A percentile compares a stretch with the other conserved stretches of the same genome.
phyloP scores from a whole-genome alignment of 2,888 invertebrate genomes.

The Bembecia ichneumoniformis region DNA sequence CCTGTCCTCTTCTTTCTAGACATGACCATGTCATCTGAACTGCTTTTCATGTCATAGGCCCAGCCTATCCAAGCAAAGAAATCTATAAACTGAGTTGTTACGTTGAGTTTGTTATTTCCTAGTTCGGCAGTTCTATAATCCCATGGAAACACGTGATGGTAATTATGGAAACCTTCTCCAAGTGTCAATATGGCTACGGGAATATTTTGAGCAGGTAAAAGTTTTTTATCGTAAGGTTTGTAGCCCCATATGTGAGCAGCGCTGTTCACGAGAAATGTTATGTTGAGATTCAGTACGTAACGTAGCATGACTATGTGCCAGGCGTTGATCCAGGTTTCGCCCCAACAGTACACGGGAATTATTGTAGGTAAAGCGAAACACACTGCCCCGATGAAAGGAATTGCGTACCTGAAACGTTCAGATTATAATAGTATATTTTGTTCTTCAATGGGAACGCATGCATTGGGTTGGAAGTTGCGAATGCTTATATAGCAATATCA shows the following conservation, averaged over 20 bases:
- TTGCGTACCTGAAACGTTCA: slow-evolving; percentile 64
- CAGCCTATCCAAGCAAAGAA: slow-evolving; percentile 37
- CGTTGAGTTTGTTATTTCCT: slow-evolving; percentile 31
- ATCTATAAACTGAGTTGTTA: slow-evolving; percentile 33
- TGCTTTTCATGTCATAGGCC: slow-evolving; percentile 39
- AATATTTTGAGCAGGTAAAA: slow-evolving; percentile 25
- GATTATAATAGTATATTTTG: no score
- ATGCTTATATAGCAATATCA: no score
- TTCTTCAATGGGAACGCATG: no score
- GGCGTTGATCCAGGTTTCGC: slow-evolving; percentile 56
- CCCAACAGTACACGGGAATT: slow-evolving; percentile 74
- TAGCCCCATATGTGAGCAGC: slow-evolving; percentile 71
- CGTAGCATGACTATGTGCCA: slow-evolving; percentile 63
- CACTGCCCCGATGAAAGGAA: slow-evolving; percentile 72
- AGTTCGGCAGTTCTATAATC: slow-evolving; percentile 40
- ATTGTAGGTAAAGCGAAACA: slow-evolving; percentile 66
- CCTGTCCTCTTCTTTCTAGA: slow-evolving; percentile 26
- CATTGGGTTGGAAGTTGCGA: no score
- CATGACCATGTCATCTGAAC: slow-evolving; percentile 19
- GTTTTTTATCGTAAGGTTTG: slow-evolving; percentile 51
- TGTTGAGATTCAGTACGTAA: slow-evolving; percentile 70
- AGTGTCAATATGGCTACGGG: slow-evolving; percentile 18
- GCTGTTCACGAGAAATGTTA: slow-evolving; percentile 78
- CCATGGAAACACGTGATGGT: slow-evolving; percentile 39
- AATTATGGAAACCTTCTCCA: slow-evolving; percentile 46